These are phyloP conservation scores for Atta cephalotes DNA, from an alignment of 1,140 invertebrate genomes.

Conservation along the genomic window DNA sequence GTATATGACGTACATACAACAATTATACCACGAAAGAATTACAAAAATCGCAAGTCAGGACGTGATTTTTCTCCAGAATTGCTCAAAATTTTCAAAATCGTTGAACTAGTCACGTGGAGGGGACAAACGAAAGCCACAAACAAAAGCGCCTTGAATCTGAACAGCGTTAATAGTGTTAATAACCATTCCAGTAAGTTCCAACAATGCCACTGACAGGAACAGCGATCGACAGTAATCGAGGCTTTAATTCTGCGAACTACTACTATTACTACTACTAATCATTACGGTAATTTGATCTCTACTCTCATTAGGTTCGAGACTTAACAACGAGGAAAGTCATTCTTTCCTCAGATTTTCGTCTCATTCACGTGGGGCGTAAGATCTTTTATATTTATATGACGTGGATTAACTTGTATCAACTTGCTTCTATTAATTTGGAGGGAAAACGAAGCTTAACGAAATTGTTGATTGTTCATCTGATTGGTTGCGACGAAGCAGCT, in stretches of 20 bases:
- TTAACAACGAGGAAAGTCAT: not conserved
- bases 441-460: slow-evolving; percentile 3
- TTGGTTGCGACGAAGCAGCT: not conserved
- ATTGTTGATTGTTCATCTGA: not conserved
- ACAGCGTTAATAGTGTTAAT: no score
- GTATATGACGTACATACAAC: not conserved
- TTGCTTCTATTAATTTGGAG: not conserved
- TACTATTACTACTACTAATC: no score
- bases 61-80: not conserved
- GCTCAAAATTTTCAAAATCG: no score
- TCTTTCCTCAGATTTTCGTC: not conserved
- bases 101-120: not conserved
- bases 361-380: not conserved
- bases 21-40: not conserved
- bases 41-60: not conserved
- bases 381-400: slow-evolving; percentile 25
- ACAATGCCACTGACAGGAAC: not conserved
- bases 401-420: not conserved
- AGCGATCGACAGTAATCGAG: no score
- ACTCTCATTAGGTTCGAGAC: not conserved
- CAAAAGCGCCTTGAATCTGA: not conserved
- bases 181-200: not conserved
- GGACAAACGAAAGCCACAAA: not conserved
- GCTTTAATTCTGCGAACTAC: no score
- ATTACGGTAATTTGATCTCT: not conserved